Evolutionary conservation across 2,113 vertebrate species (phyloP), one percentile per base, ranked within the genome.

Genomic region (Pituophis catenifer): DNA sequence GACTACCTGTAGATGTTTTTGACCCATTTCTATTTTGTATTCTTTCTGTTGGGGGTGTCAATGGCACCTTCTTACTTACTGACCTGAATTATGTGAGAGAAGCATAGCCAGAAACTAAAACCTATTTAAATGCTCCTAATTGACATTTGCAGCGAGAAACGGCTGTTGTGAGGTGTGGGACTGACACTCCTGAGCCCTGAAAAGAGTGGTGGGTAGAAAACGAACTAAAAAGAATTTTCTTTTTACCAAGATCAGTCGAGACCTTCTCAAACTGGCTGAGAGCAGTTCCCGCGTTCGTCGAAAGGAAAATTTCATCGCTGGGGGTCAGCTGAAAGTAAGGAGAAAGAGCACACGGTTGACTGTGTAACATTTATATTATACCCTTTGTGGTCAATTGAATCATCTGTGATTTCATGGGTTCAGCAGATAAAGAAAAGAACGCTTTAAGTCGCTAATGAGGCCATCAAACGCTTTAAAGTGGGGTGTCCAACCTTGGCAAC

Each of bases 191-290:
- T 54, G 0, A 26, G 50, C 59, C 54, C 1, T 53, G 55, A 19
- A 48, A n/a, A 8, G n/a, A 9, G 11, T 1, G 17, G 13, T 3
- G 10, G 17, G 5, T 4, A 23, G 93, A 0, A 8, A 90, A 70
- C 7, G 13, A 33, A 5, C n/a, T 24, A 12, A 12, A 52, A 23
- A 38, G 12, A 96, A 7, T 13, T 98, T 21, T 21, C 21, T 23
- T 58, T 58, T 98, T 97, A 99, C 99, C 99, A 3, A 98, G 97
- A 81, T 98, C 98, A 91, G 97, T 97, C 0, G 99, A 99, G 55
- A 99, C 98, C 97, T 98, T 99, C 97, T 99, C 99, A 98, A 99
- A 99, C 92, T 99, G 99, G 97, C 98, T 99, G 91, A 99, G 97
- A 0, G 97, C 97, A 52, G 98, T 97, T 81, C 99, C 98, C 17